A percentile compares a stretch with the other conserved stretches of the same genome.
phyloP scores from a whole-genome alignment of 2,113 vertebrate species.

The Cottus gobio region DNA sequence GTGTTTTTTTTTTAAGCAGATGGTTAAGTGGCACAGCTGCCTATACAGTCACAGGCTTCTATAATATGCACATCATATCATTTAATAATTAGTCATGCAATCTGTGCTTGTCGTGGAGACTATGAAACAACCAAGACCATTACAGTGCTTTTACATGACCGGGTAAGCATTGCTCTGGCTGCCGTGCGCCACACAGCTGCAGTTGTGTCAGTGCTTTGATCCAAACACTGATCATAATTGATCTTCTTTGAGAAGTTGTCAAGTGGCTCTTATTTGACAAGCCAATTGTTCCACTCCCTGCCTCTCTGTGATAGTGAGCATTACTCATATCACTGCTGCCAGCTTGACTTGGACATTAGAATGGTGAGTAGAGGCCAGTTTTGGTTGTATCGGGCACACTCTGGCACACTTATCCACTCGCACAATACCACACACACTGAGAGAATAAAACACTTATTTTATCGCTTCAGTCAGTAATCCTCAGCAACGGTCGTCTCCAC shows the following conservation, averaged over 20 bases:
- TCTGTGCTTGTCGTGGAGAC: conserved; percentile 4
- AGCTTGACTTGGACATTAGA: conserved; percentile 63
- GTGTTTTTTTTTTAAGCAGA: conserved; percentile 55
- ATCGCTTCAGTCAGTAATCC: conserved; percentile 56
- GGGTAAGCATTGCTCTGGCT: not conserved
- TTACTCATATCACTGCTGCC: conserved; percentile 68
- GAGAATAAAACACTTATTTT: conserved; percentile 54
- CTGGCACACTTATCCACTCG: conserved; percentile 6
- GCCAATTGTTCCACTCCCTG: conserved; percentile 63
- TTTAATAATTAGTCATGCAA: conserved; percentile 46
- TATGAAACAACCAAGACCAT: conserved; percentile 33
- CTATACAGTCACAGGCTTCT: conserved; percentile 4
- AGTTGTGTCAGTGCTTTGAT: conserved; percentile 54
- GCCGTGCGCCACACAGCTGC: conserved; percentile 17
- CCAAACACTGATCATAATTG: conserved; percentile 58
- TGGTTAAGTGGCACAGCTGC: conserved; percentile 48
- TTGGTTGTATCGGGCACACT: conserved; percentile 25
- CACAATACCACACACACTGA: not conserved
- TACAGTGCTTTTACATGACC: conserved; percentile 23
- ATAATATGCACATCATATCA: conserved; percentile 27
- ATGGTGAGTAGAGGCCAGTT: conserved; percentile 42
- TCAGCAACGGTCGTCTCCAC: conserved; percentile 13
- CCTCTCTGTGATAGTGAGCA: conserved; percentile 63
- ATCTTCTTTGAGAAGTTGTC: conserved; percentile 67
- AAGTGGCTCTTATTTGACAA: conserved; percentile 69